phyloP scores from a whole-genome alignment of 2,113 vertebrate species.

The Cyphomyrus plagiostoma region DNA sequence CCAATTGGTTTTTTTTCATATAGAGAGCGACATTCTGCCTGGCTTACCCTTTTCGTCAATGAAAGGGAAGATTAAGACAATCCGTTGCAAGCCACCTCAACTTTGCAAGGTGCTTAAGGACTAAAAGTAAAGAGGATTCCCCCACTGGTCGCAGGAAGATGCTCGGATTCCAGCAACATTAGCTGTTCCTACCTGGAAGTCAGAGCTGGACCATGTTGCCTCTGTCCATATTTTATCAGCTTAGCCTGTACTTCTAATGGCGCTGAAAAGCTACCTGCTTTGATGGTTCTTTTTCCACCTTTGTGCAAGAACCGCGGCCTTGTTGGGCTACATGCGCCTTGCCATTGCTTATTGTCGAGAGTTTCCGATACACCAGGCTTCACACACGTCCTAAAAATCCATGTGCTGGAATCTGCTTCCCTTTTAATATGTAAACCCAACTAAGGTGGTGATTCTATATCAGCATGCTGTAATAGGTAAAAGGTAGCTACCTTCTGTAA shows the following conservation, averaged over 20 bases:
- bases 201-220: conserved; percentile 49
- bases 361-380: conserved; percentile 17
- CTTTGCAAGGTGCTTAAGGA: conserved; percentile 68
- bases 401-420: conserved; percentile 26
- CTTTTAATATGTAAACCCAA: conserved; percentile 21
- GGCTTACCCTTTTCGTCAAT: conserved; percentile 62
- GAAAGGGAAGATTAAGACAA: conserved; percentile 62
- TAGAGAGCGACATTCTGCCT: conserved; percentile 61
- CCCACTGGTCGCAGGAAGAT: conserved; percentile 44
- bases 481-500: not conserved
- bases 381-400: conserved; percentile 29
- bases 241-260: conserved; percentile 40
- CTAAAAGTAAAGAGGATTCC: conserved; percentile 72
- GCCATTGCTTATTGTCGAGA: conserved; percentile 12
- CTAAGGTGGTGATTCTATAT: conserved; percentile 3
- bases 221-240: conserved; percentile 52
- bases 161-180: conserved; percentile 50
- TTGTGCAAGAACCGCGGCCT: not conserved
- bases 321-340: not conserved
- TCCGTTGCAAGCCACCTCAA: conserved; percentile 57
- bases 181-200: conserved; percentile 52
- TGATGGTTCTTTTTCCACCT: not conserved
- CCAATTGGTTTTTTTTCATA: conserved; percentile 60
- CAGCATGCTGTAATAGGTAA: conserved; percentile 1
- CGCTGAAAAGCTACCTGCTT: conserved; percentile 19